Conservation (phyloP, 2,797 vertebrate genomes). For the Amazona finschi region DNA sequence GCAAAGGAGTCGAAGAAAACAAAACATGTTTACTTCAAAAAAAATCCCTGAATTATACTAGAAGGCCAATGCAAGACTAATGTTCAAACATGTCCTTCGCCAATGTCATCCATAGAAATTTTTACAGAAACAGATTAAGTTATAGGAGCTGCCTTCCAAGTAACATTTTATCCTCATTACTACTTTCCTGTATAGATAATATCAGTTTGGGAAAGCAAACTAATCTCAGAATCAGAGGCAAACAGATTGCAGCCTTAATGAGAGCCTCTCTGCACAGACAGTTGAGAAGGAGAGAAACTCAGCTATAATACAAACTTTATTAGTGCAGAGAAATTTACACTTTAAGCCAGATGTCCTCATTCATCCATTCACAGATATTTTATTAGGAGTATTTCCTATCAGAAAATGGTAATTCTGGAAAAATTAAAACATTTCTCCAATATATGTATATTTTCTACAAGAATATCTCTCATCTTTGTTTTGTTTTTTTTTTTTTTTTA, state of each 20-base stretch:
- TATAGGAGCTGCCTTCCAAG: not conserved
- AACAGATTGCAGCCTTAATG: constrained; percentile 20
- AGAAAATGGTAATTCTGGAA: not conserved
- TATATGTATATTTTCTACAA: not conserved
- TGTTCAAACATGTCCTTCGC: not conserved
- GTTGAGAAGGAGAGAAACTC: not conserved
- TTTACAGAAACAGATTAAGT: not conserved
- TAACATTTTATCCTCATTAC: not conserved
- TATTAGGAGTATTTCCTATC: not conserved
- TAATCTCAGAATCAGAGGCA: not conserved
- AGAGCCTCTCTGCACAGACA: not conserved
- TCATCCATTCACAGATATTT: not conserved
- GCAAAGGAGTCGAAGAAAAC: not conserved
- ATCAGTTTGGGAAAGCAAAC: not conserved
- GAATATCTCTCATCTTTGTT: not conserved
- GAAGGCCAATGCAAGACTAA: not conserved
- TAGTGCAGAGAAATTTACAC: not conserved
- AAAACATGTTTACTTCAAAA: not conserved
- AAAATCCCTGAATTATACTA: not conserved
- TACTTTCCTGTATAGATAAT: not conserved
- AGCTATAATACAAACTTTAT: not conserved
- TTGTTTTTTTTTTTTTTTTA: not conserved
- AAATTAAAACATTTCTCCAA: not conserved
- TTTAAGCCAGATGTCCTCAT: not conserved
- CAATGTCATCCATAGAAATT: not conserved